A percentile compares a stretch with the other conserved stretches of the same genome.
Evolutionary conservation across 2,797 vertebrate species (phyloP).

Genomic region (Lophius americanus): DNA sequence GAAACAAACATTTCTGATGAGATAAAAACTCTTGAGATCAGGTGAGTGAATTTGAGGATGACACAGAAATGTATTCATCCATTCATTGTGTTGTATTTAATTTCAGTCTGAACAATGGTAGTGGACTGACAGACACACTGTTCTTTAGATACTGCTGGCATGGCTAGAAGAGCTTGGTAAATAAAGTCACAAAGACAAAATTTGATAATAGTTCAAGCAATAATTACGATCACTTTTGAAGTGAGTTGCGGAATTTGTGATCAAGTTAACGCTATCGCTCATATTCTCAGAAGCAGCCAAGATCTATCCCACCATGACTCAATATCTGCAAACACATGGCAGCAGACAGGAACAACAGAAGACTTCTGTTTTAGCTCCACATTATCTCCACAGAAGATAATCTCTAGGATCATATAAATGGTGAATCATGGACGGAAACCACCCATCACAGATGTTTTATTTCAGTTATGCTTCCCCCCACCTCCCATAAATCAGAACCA

Average conservation of each 20-base stretch:
- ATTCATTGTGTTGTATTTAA: background rate
- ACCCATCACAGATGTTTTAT: conserved; percentile 44
- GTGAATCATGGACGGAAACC: conserved; percentile 37
- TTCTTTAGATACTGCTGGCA: background rate
- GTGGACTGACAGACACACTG: background rate
- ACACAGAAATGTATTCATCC: background rate
- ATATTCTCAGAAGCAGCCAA: conserved; percentile 35
- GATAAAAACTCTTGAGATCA: too few relatives aligned
- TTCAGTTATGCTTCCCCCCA: conserved; percentile 25
- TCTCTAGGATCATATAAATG: background rate
- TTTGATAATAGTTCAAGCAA: conserved; percentile 10
- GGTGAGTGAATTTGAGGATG: background rate
- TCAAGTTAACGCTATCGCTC: conserved; percentile 21
- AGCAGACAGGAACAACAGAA: conserved; percentile 26
- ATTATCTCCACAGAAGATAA: conserved; percentile 22
- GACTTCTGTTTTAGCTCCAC: conserved; percentile 27
- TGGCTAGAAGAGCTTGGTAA: conserved; percentile 9
- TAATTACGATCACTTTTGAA: conserved; percentile 30
- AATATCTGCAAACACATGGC: conserved; percentile 51
- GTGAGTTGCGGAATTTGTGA: conserved; percentile 33
- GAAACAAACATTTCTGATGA: too few relatives aligned
- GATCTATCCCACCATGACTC: conserved; percentile 24
- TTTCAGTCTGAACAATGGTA: background rate
- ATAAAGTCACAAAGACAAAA: conserved; percentile 10
- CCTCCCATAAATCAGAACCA: conserved; percentile 20